Base-by-base conservation (phyloP, 2,797 vertebrate species). In the Champsocephalus gunnari region DNA sequence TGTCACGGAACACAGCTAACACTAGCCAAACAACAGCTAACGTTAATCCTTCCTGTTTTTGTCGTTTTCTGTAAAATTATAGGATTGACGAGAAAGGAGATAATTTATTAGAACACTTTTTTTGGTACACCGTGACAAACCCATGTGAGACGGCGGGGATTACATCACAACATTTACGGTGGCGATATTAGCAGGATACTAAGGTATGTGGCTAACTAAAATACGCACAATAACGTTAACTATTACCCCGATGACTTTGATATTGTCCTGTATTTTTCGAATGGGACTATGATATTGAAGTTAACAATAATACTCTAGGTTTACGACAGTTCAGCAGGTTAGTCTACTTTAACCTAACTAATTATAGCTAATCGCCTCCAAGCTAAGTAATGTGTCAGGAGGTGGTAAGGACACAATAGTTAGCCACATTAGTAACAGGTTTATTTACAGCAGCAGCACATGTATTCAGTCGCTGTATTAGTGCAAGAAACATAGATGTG, bases 41-140 rank as follows among this genome's bases (percentile, higher is more conserved):
- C 49, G 51, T 53, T 91, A 89, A 91, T 93, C 86, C 81, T 73
- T 34, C n/a, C 8, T 6, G 44, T 75, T 0, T 71, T 57, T 54
- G 16, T 51, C 3, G 17, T 78, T 79, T 87, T 82, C 3, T 47
- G 10, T 44, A 24, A 2, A 81, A 62, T 17, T 8, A 24, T 43
- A 12, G 3, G 34, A 16, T 32, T 73, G 2, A 45, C 4, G 1
- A 51, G 12, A 70, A 69, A 56, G 8, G 11, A 54, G 2, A 1
- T 11, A 2, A 34, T 1, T 3, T 13, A 56, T 9, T 10, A n/a
- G 32, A 21, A 12, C 21, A 7, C 12, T 13, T 11, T 14, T 16
- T 17, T 48, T 34, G 44, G 17, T 14, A 44, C 17, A 56, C 16
- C 12, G 4, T 66, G 71, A 60, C 49, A 62, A 66, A 48, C 32